These are phyloP conservation scores for Baccha elongata DNA, from an alignment of 2,888 invertebrate species.

Conservation along the genomic window DNA sequence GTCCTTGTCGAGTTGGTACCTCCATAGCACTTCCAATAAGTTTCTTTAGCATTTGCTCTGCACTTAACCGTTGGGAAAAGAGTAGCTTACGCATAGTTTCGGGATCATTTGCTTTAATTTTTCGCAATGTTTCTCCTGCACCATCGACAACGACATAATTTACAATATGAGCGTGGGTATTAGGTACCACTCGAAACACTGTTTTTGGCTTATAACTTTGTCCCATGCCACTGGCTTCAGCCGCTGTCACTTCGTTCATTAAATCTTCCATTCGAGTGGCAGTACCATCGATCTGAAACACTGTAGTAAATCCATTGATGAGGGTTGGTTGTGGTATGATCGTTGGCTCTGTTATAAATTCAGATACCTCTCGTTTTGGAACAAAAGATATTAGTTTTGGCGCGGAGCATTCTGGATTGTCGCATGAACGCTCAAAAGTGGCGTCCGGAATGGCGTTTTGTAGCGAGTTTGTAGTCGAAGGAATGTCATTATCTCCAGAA, in stretches of 20 bases:
- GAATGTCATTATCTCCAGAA: constrained; percentile 40
- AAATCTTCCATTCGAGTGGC: constrained; percentile 78
- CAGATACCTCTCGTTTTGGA: constrained; percentile 78
- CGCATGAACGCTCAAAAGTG: constrained; percentile 75
- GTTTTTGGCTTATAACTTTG: constrained; percentile 64
- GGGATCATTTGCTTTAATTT: constrained; percentile 79
- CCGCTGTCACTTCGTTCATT: constrained; percentile 65
- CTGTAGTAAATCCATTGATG: constrained; percentile 80
- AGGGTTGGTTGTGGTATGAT: constrained; percentile 78
- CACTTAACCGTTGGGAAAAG: constrained; percentile 79
- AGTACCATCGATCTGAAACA: constrained; percentile 80
- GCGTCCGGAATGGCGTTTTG: too few species aligned
- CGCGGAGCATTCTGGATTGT: constrained; percentile 76
- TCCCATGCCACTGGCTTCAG: not conserved
- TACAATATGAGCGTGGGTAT: constrained; percentile 81
- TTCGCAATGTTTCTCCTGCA: constrained; percentile 78
- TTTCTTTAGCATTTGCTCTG: constrained; percentile 79
- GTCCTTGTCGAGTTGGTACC: constrained; percentile 18
- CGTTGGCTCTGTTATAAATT: constrained; percentile 78
- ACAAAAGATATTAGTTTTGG: constrained; percentile 77
- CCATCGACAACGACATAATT: constrained; percentile 80
- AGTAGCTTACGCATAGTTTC: constrained; percentile 79
- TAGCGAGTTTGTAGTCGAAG: not conserved
- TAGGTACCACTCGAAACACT: constrained; percentile 80
- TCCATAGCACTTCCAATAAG: constrained; percentile 75